A percentile compares a stretch with the other conserved stretches of the same genome.
These are phyloP conservation scores for Astropecten irregularis DNA, from an alignment of 53 echinoderm and acorn worm species.

Conservation along the genomic window DNA sequence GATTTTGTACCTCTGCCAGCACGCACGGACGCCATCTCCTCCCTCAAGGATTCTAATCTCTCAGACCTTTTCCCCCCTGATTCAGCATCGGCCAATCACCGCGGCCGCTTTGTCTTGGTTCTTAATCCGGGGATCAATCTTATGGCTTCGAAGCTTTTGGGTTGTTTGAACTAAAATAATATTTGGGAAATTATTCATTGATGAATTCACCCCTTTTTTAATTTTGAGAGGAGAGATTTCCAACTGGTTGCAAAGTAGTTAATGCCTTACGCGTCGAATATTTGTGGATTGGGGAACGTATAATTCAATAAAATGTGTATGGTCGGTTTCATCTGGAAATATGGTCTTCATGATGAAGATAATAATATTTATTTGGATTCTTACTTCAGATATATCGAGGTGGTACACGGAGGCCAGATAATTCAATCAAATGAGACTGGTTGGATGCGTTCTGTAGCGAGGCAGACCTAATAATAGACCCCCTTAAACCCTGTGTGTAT, in stretches of 20 bases:
- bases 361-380: too few relatives aligned
- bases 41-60: background rate
- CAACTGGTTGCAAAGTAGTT: slow-evolving; percentile 17
- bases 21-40: background rate
- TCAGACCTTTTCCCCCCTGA: background rate
- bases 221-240: slow-evolving; percentile 2
- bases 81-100: background rate
- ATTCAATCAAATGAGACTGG: background rate
- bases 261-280: slow-evolving; percentile 24
- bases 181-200: slow-evolving; percentile 40
- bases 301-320: background rate
- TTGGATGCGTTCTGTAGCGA: background rate
- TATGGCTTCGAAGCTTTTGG: background rate
- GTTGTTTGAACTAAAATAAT: slow-evolving; percentile 48
- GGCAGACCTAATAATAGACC: too few relatives aligned
- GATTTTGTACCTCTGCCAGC: background rate
- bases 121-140: slow-evolving; percentile 11
- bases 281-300: background rate
- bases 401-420: too few relatives aligned
- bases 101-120: too few relatives aligned
- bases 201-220: background rate
- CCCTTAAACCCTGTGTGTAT: too few relatives aligned
- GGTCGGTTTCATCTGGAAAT: background rate
- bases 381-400: too few relatives aligned
- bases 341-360: background rate